Percentiles rank a stretch among this genome's conserved stretches.
These are phyloP conservation scores for Coendou prehensilis DNA, from an alignment of 2,797 vertebrate species.

Conservation along the genomic window DNA sequence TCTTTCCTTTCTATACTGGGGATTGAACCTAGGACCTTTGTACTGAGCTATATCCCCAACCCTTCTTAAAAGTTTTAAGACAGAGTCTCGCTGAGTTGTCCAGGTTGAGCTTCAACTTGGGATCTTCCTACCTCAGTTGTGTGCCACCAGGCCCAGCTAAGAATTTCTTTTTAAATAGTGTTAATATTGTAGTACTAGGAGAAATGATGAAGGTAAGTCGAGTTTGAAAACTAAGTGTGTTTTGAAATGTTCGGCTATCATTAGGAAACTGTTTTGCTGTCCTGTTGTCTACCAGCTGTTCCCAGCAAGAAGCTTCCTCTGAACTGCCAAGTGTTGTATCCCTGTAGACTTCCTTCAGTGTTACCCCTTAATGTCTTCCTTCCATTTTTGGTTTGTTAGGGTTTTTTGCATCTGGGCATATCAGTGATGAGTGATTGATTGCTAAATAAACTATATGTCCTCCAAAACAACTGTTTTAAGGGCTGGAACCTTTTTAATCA, in stretches of 20 bases:
- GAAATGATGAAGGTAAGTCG: neutral
- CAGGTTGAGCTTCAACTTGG: neutral
- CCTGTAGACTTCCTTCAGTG: conserved; percentile 16
- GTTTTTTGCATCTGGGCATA: conserved; percentile 31
- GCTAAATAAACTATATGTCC: conserved; percentile 35
- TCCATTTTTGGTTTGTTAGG: conserved; percentile 51
- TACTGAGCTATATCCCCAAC: too few species aligned
- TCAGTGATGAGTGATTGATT: conserved; percentile 61
- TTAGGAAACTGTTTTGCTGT: neutral
- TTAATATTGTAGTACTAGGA: neutral
- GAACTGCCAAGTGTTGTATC: neutral
- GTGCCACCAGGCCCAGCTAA: neutral
- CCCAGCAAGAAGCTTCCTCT: neutral
- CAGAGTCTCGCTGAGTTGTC: neutral
- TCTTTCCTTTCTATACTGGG: too few species aligned
- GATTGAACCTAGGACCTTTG: too few species aligned
- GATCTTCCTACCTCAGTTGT: neutral
- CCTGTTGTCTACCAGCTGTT: conserved; percentile 28
- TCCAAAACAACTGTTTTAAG: conserved; percentile 68
- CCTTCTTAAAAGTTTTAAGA: neutral
- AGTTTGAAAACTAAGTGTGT: conserved; percentile 11
- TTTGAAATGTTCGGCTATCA: conserved; percentile 8
- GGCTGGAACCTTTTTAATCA: conserved; percentile 42
- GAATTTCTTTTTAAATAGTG: neutral
- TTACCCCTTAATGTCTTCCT: conserved; percentile 7